These are phyloP conservation scores for Leuciscus waleckii DNA, from an alignment of 2,797 vertebrate genomes.

Conservation along the genomic window DNA sequence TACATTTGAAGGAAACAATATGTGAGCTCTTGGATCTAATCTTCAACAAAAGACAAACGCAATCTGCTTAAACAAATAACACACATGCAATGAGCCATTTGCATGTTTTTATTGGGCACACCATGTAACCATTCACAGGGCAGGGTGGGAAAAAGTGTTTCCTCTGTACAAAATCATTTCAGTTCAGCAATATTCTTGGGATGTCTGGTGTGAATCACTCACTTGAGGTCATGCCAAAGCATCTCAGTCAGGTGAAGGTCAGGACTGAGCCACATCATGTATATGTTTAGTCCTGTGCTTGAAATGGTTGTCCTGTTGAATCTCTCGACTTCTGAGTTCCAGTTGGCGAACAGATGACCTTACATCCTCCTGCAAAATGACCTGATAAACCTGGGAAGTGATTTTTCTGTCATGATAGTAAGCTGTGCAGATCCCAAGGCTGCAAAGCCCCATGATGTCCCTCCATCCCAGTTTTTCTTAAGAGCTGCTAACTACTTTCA, in stretches of 20 bases:
- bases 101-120: background rate
- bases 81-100: background rate
- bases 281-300: background rate
- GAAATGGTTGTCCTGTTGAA: background rate
- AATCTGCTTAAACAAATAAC: background rate
- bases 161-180: constrained; percentile 1
- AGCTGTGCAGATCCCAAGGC: constrained; percentile 1
- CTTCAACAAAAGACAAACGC: background rate
- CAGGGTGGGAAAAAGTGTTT: background rate
- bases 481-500: background rate
- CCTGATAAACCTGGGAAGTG: constrained; percentile 21
- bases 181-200: constrained; percentile 6
- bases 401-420: constrained; percentile 29
- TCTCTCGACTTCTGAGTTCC: background rate
- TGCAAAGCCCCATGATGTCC: constrained; percentile 18
- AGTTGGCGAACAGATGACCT: background rate
- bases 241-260: background rate
- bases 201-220: constrained; percentile 3
- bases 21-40: constrained; percentile 5
- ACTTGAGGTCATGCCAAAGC: background rate
- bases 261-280: constrained; percentile 17
- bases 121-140: background rate
- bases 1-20: background rate
- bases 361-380: constrained; percentile 28
- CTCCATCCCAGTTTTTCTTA: background rate